Percentiles rank a stretch among this genome's conserved stretches.
These are phyloP conservation scores for Drosophila mauritiana DNA, from an alignment of 1,140 invertebrate genomes.

Conservation along the genomic window DNA sequence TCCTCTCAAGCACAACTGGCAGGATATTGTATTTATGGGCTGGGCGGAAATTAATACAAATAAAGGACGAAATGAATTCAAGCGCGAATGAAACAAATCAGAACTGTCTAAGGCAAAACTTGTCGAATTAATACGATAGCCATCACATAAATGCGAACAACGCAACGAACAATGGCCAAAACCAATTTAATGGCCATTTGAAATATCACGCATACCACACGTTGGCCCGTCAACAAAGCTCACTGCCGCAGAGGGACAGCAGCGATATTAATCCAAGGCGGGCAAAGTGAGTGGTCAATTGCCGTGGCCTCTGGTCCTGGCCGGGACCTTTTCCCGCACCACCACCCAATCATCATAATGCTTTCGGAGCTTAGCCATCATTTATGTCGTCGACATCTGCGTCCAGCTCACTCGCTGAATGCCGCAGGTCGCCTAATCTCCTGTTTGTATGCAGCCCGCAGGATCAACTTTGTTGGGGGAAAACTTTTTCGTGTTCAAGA, in stretches of 20 bases:
- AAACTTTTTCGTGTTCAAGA: conserved; percentile 19
- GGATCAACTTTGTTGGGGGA: conserved; percentile 23
- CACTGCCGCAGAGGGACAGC: conserved; percentile 10
- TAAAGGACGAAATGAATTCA: conserved; percentile 24
- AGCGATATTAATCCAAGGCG: conserved; percentile 19
- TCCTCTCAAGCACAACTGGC: background rate
- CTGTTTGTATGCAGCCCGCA: conserved; percentile 65
- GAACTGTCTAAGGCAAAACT: conserved; percentile 30
- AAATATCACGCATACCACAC: conserved; percentile 66
- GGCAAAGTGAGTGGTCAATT: conserved; percentile 41
- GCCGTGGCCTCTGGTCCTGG: conserved; percentile 14
- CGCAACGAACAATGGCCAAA: conserved; percentile 15
- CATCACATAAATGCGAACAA: conserved; percentile 48
- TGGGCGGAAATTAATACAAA: conserved; percentile 30
- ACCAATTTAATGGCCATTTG: conserved; percentile 49
- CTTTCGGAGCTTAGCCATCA: conserved; percentile 43
- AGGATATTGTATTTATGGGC: background rate
- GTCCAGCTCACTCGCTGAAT: conserved; percentile 51
- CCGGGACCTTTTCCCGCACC: background rate
- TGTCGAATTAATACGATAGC: conserved; percentile 53
- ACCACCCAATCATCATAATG: conserved; percentile 27
- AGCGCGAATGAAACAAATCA: conserved; percentile 28
- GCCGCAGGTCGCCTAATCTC: conserved; percentile 56
- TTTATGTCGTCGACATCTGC: conserved; percentile 53
- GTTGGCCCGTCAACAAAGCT: conserved; percentile 36